Conservation (phyloP, 1,140 invertebrate species). For the Drosophila repletoides region DNA sequence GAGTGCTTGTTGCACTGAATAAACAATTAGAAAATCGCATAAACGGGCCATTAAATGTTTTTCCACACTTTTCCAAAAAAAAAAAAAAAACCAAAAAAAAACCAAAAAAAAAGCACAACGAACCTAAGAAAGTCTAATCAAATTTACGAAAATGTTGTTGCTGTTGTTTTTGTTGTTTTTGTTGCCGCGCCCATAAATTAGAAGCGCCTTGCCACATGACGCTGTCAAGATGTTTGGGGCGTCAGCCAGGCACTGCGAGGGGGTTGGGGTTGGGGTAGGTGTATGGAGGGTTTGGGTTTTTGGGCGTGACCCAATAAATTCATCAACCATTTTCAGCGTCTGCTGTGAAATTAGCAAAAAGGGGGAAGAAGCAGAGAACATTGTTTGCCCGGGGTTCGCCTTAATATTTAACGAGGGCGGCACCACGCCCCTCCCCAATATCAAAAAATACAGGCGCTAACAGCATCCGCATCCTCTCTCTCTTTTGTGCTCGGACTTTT, state of each 20-base stretch:
- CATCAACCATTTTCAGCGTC: conserved; percentile 17
- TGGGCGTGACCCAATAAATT: conserved; percentile 40
- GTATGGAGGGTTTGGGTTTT: conserved; percentile 2
- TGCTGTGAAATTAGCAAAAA: conserved; percentile 20
- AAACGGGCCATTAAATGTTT: conserved; percentile 45
- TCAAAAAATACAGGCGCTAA: too few species aligned
- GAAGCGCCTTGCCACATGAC: conserved; percentile 39
- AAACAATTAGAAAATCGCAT: conserved; percentile 52
- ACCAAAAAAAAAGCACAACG: too few species aligned
- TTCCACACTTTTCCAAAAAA: conserved; percentile 19
- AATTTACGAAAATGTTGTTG: conserved; percentile 22
- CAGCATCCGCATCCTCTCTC: not conserved
- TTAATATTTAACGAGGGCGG: conserved; percentile 10
- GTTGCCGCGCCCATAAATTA: conserved; percentile 31
- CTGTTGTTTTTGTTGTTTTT: not conserved
- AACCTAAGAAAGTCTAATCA: conserved; percentile 38
- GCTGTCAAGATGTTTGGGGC: conserved; percentile 17
- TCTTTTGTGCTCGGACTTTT: not conserved
- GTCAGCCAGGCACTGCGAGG: not conserved
- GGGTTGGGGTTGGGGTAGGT: not conserved
- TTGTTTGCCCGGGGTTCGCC: not conserved
- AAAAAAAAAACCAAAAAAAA: not conserved
- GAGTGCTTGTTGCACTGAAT: conserved; percentile 34
- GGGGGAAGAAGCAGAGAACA: not conserved
- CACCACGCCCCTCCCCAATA: conserved; percentile 4